Conservation (phyloP, 2,888 invertebrate species). For the Iselma pallidipennis region DNA sequence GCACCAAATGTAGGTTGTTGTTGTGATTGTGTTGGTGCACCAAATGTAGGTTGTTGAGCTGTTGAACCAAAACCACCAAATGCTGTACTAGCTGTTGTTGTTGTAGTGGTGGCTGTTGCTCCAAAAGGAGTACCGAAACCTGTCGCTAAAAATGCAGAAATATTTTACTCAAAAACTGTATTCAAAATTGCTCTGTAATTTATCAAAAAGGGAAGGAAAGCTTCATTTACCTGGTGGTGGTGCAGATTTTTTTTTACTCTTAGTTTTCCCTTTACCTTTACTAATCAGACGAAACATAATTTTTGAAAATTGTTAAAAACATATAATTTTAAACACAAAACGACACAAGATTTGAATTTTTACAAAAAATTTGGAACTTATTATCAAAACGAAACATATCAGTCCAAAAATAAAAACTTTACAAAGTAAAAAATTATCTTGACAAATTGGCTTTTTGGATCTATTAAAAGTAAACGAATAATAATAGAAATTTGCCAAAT, state of each 20-base stretch:
- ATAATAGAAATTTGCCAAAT: too few species aligned
- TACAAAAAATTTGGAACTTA: too few species aligned
- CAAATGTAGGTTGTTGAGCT: slow-evolving; percentile 39
- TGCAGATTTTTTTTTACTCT: background rate
- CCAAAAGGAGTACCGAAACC: slow-evolving; percentile 58
- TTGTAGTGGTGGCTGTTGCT: slow-evolving; percentile 39
- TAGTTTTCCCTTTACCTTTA: background rate
- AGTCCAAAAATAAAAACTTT: background rate
- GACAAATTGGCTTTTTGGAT: too few species aligned
- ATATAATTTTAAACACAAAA: background rate
- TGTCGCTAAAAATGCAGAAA: slow-evolving; percentile 44
- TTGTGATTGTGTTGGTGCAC: slow-evolving; percentile 46
- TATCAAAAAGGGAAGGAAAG: background rate
- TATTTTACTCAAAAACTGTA: background rate
- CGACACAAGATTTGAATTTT: too few species aligned
- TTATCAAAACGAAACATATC: background rate
- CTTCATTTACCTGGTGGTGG: background rate
- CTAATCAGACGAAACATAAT: too few species aligned
- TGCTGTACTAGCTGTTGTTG: slow-evolving; percentile 56
- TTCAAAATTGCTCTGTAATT: background rate
- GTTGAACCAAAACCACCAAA: slow-evolving; percentile 56
- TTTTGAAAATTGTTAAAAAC: too few species aligned
- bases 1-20: slow-evolving; percentile 15
- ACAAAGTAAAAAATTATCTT: background rate
- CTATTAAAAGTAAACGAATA: too few species aligned